Evolutionary conservation across 2,888 invertebrate genomes (phyloP), one percentile per base, ranked within the genome.

Genomic region (Drosophila kambysellisi): DNA sequence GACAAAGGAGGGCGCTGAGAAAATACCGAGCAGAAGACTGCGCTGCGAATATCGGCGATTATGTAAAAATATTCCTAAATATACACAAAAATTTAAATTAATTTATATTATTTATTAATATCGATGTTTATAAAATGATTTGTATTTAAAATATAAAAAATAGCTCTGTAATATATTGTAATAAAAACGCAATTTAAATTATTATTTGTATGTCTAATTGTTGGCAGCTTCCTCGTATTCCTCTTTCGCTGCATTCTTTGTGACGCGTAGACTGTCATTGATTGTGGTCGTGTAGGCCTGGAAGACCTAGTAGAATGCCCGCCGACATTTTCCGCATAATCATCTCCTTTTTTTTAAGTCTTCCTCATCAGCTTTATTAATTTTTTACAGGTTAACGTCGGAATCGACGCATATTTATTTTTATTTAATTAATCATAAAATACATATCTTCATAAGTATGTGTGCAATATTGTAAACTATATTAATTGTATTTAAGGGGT

Each of bases 401-500:
- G 25, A 25, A 25, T 25, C 25, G 25, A 25, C 25, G 25, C 25
- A 25, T 25, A 25, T 71, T 76, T 70, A 74, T 77, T 60, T 59
- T 15, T 20, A 39, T 57, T 60, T 67, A 51, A 52, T 62, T 33
- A 48, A 67, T 53, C 60, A 50, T 54, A 41, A 65, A 74, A 65
- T 62, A 60, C 75, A 54, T 58, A 54, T 56, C 29, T 68, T 41
- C 58, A 74, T 60, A 33, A 32, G 43, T 51, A 56, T 59, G 76
- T 68, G 61, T 59, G 29, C 58, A 67, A 81, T 53, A 59, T 71
- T 43, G 15, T 70, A 69, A 61, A 51, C 52, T 70, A 66, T 15
- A 29, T 32, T 62, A 74, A 60, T 56, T 76, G 25, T 61, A 50
- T 57, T 80, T 59, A 37, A 35, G 15, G 39, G 46, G 17, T 65